These are phyloP conservation scores for Coracias cyanogaster DNA, from an alignment of 2,797 vertebrate species.

Conservation along the genomic window DNA sequence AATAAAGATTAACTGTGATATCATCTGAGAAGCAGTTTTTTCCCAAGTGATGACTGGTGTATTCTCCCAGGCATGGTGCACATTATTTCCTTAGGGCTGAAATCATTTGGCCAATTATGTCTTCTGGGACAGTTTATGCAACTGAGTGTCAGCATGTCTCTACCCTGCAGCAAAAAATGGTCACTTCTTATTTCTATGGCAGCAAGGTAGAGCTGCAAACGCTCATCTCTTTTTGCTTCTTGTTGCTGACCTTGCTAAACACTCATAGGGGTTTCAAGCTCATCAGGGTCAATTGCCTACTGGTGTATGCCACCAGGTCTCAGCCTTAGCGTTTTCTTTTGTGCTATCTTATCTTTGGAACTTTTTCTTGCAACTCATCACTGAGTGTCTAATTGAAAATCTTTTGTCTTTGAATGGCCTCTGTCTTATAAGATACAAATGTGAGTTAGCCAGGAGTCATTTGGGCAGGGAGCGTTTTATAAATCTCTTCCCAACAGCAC, in stretches of 20 bases:
- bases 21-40: neutral
- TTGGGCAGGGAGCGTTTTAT: neutral
- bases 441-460: neutral
- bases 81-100: neutral
- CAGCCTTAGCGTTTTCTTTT: neutral
- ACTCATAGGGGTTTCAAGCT: neutral
- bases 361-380: neutral
- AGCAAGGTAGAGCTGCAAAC: neutral
- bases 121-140: neutral
- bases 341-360: neutral
- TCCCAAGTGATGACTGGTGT: neutral
- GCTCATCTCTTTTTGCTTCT: neutral
- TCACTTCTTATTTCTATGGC: neutral
- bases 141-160: neutral
- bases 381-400: neutral
- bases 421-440: neutral
- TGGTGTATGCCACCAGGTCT: neutral
- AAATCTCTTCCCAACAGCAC: neutral
- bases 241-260: neutral
- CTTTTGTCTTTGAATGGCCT: neutral
- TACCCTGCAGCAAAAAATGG: neutral
- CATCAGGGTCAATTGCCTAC: neutral
- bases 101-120: neutral
- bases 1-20: neutral
- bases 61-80: neutral